These are phyloP conservation scores for Palloptera scutellata DNA, from an alignment of 2,888 invertebrate genomes.

Conservation along the genomic window DNA sequence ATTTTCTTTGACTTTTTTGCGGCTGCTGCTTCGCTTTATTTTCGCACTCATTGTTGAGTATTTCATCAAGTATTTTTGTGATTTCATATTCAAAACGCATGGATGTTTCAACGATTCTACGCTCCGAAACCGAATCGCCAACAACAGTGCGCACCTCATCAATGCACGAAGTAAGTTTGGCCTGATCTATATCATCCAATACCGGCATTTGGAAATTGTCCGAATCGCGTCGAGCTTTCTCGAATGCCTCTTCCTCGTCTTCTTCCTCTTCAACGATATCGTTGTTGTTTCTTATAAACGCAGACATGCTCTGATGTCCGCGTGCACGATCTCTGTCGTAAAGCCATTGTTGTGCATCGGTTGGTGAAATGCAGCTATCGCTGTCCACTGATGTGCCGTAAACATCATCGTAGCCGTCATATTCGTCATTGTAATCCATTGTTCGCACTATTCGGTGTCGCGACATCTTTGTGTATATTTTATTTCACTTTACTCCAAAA, in stretches of 20 bases:
- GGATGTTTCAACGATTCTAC: conserved; percentile 75
- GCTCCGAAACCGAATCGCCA: conserved; percentile 79
- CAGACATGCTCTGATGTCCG: conserved; percentile 76
- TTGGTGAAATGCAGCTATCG: conserved; percentile 89
- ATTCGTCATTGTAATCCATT: conserved; percentile 88
- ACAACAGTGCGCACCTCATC: conserved; percentile 83
- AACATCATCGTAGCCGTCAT: conserved; percentile 77
- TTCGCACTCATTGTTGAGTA: conserved; percentile 68
- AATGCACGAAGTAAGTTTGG: conserved; percentile 81
- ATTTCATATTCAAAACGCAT: conserved; percentile 77
- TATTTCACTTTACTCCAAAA: background rate
- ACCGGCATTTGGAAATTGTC: conserved; percentile 66
- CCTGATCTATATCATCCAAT: conserved; percentile 75
- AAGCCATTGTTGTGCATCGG: conserved; percentile 83
- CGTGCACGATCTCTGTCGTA: conserved; percentile 76
- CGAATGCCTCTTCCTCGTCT: conserved; percentile 67
- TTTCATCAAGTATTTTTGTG: conserved; percentile 76
- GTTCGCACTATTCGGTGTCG: conserved; percentile 86
- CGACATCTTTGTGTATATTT: conserved; percentile 70
- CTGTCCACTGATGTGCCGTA: conserved; percentile 96
- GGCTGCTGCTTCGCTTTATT: conserved; percentile 42
- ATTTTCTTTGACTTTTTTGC: conserved; percentile 45
- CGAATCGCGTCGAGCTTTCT: conserved; percentile 60
- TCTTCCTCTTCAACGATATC: conserved; percentile 78
- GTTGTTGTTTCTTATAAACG: conserved; percentile 74